Percentiles rank a stretch among this genome's conserved stretches.
phyloP scores from a whole-genome alignment of 2,888 invertebrate genomes.

The Uloborus plumipes region DNA sequence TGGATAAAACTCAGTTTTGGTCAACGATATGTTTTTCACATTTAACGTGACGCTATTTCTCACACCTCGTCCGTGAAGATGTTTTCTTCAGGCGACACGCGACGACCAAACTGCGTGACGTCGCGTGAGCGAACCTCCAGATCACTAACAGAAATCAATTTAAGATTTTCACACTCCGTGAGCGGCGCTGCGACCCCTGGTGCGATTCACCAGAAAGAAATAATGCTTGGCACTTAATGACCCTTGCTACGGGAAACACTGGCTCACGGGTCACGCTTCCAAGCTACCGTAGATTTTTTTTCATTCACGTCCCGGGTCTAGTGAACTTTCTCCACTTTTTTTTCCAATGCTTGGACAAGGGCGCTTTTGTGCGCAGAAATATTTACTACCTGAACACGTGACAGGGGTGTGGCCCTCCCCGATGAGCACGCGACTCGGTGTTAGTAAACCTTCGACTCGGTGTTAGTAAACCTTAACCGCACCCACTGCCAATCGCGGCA shows the following conservation, averaged over 20 bases:
- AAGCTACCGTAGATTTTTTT: too few species aligned
- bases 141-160: constrained; percentile 22
- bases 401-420: constrained; percentile 53
- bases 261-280: too few species aligned
- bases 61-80: too few species aligned
- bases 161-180: background rate
- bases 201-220: too few species aligned
- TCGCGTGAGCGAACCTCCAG: background rate
- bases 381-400: constrained; percentile 60
- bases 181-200: too few species aligned
- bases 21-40: too few species aligned
- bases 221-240: constrained; percentile 20
- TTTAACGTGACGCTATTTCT: too few species aligned
- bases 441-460: constrained; percentile 50
- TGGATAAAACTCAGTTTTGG: too few species aligned
- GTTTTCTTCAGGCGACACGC: too few species aligned
- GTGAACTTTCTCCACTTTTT: background rate
- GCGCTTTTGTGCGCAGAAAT: constrained; percentile 30
- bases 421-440: constrained; percentile 37
- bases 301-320: background rate
- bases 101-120: too few species aligned
- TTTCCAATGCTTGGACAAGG: background rate
- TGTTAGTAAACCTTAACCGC: constrained; percentile 59
- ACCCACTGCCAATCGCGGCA: constrained; percentile 52
- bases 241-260: constrained; percentile 17